Conservation (phyloP, 2,797 vertebrate genomes). For the Merluccius polli region DNA sequence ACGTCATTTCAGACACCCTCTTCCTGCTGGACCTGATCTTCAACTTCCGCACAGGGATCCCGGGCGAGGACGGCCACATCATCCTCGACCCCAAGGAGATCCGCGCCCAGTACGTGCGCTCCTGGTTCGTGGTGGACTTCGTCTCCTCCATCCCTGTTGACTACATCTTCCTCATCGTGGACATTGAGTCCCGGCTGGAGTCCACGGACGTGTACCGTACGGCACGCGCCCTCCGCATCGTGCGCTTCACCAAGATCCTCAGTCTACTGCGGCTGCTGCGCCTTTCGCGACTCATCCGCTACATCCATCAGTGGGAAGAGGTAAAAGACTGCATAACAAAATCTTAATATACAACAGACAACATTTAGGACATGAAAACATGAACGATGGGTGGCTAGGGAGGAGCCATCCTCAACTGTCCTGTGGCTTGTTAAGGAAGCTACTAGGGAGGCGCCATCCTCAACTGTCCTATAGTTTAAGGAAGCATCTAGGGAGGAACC, state of each 20-base stretch:
- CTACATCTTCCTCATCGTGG: slow-evolving; percentile 93
- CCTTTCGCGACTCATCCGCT: slow-evolving; percentile 91
- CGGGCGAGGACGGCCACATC: slow-evolving; percentile 90
- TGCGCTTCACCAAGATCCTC: slow-evolving; percentile 95
- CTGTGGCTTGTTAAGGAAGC: too few species aligned
- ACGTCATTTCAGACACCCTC: slow-evolving; percentile 93
- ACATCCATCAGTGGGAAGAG: slow-evolving; percentile 98
- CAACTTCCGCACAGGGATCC: slow-evolving; percentile 95
- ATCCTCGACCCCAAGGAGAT: slow-evolving; percentile 89
- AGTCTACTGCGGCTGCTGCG: slow-evolving; percentile 87
- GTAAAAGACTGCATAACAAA: slow-evolving; percentile 56
- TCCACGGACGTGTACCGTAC: slow-evolving; percentile 95
- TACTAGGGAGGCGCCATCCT: too few species aligned
- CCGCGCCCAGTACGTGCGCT: slow-evolving; percentile 86
- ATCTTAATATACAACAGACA: neutral
- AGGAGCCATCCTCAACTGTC: too few species aligned
- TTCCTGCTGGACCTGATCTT: slow-evolving; percentile 92
- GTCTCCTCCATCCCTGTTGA: slow-evolving; percentile 96
- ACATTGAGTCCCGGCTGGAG: slow-evolving; percentile 82
- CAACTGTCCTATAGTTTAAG: too few species aligned
- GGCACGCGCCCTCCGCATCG: slow-evolving; percentile 88
- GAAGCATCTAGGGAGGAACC: too few species aligned
- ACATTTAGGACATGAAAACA: neutral
- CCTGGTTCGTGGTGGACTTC: slow-evolving; percentile 94
- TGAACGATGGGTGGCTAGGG: neutral